Base-by-base conservation (phyloP, 2,888 invertebrate species). In the Himalopsyche tibetana region DNA sequence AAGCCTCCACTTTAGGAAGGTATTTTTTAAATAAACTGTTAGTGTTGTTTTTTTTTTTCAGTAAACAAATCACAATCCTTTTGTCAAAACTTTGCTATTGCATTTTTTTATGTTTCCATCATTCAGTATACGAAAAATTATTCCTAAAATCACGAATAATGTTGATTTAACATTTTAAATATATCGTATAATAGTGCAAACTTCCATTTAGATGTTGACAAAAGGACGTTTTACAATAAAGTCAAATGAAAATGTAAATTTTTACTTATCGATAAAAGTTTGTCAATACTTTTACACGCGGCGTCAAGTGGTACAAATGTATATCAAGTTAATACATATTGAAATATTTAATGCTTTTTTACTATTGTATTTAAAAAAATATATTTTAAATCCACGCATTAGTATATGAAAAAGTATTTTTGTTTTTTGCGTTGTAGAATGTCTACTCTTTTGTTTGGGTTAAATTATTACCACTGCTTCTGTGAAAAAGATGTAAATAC, bases 401-500 rank as follows among this genome's bases (percentile, higher is more conserved):
- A 51, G 15, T 51, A 51, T 15, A 51, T 51, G 51, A 51, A 51
- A 5, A 15, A 51, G 51, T 51, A 51, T 15, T 51, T 51, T 51
- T 51, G 15, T 51, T 51, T 51, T 51, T 4, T 51, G 45, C 8
- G 15, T 51, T 51, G 51, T 15, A 51, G 1, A 51, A 51, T 51
- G 8, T 4, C 5, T 51, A 15, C 15, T 42, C 2, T 42, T 42
- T 51, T 15, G 51, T 51, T 15, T 15, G 51, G 15, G 4, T 15
- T 15, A 15, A 51, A 51, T 9, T 45, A 45, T 51, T 15, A 15
- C 15, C 15, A 4, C 3, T 19, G 19, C 56, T 19, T 56, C 56
- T 3, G 63, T 63, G 63, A 63, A 63, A 19, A 28, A 63, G 11
- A 19, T 63, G 63, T 63, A 63, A 63, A 63, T 63, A 63, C 63